These are phyloP conservation scores for Eriocheir sinensis DNA, from an alignment of 1,140 invertebrate species.

Conservation along the genomic window DNA sequence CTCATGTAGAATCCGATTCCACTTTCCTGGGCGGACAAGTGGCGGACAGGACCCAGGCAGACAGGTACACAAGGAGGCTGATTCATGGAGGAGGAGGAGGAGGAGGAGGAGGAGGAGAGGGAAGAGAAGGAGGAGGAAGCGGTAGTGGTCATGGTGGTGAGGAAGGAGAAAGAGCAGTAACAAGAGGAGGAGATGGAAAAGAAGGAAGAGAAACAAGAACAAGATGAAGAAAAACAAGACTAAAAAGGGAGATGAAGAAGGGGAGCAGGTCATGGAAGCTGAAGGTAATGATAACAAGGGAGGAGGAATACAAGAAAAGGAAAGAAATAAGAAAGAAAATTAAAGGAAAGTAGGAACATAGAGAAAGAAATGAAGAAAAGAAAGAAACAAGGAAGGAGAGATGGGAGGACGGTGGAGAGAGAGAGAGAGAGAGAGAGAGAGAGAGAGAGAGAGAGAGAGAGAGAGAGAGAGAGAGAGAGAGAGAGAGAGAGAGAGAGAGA, in stretches of 20 bases:
- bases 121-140: no score
- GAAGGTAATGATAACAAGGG: no score
- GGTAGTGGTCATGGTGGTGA: no score
- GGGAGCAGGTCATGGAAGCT: no score
- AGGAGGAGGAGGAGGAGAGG: slow-evolving; percentile 19
- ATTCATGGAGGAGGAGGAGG: not conserved
- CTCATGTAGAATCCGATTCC: slow-evolving; percentile 3
- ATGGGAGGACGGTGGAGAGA: no score
- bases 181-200: not conserved
- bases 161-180: not conserved
- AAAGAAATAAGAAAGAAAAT: no score
- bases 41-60: not conserved
- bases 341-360: no score
- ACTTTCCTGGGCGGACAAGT: slow-evolving; percentile 12
- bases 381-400: no score
- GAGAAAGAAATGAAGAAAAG: no score
- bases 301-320: no score
- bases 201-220: not conserved
- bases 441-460: slow-evolving; percentile 42
- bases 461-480: slow-evolving; percentile 47
- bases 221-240: no score
- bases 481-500: slow-evolving; percentile 44
- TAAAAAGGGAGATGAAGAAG: no score
- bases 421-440: not conserved
- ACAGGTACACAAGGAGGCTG: not conserved